Percentiles rank a stretch among this genome's conserved stretches.
Conservation (phyloP, 2,888 invertebrate species). For the Invenusta paracnida region DNA sequence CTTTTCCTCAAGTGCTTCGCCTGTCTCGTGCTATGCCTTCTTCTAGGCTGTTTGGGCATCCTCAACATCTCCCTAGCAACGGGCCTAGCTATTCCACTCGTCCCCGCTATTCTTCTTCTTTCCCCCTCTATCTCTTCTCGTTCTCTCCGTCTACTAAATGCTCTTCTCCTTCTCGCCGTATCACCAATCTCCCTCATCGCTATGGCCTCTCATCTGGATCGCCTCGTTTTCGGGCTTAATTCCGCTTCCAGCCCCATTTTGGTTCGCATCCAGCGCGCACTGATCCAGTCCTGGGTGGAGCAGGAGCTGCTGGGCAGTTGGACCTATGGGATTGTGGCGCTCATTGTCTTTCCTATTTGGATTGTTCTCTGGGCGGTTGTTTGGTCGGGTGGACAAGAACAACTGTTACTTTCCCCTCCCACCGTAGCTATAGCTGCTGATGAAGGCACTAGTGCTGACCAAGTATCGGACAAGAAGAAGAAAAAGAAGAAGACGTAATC, state of each 20-base stretch:
- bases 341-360: slow-evolving; percentile 21
- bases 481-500: too few species aligned
- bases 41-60: slow-evolving; percentile 17
- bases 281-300: slow-evolving; percentile 6
- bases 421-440: too few species aligned
- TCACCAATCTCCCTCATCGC: background rate
- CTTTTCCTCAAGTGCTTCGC: background rate
- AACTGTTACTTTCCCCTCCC: too few species aligned
- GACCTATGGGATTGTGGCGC: background rate
- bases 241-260: background rate
- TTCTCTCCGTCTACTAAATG: background rate
- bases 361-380: slow-evolving; percentile 1
- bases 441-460: too few species aligned
- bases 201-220: background rate
- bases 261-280: background rate
- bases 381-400: too few species aligned
- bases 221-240: background rate
- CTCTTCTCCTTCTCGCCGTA: background rate
- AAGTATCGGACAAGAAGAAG: too few species aligned
- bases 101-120: background rate
- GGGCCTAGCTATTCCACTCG: background rate
- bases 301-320: slow-evolving; percentile 28
- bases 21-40: background rate
- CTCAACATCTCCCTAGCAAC: slow-evolving; percentile 31
- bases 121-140: background rate